phyloP scores from a whole-genome alignment of 92 coral and sea anemone genomes.

The Siderastrea radians region DNA sequence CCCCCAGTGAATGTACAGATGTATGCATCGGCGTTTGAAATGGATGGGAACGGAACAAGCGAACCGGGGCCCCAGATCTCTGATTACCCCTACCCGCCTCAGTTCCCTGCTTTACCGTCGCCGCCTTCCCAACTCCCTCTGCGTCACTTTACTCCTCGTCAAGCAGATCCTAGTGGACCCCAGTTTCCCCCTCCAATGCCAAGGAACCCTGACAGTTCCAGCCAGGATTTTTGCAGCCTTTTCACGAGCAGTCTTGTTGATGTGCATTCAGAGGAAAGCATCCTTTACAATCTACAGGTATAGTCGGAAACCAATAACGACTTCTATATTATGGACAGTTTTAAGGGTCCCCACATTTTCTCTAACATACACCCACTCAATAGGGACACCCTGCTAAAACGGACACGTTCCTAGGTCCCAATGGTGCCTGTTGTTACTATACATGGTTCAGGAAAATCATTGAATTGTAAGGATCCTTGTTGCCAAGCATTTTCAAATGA shows the following conservation, averaged over 20 bases:
- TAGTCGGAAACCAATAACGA: too few relatives aligned
- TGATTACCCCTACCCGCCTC: slow-evolving; percentile 24
- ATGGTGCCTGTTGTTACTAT: too few relatives aligned
- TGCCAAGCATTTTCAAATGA: too few relatives aligned
- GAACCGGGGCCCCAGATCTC: background rate
- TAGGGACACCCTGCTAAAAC: too few relatives aligned
- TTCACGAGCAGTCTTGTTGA: slow-evolving; percentile 19
- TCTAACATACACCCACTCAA: too few relatives aligned
- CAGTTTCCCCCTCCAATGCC: slow-evolving; percentile 13
- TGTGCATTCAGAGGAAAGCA: slow-evolving; percentile 10
- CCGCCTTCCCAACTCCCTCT: slow-evolving; percentile 19
- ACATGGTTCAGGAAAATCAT: too few relatives aligned
- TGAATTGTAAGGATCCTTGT: too few relatives aligned
- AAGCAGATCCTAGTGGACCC: background rate
- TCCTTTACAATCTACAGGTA: slow-evolving; percentile 41
- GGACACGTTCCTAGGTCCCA: too few relatives aligned
- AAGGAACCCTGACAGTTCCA: background rate
- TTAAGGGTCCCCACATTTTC: too few relatives aligned
- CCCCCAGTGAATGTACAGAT: background rate
- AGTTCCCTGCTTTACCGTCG: slow-evolving; percentile 12
- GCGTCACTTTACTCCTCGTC: slow-evolving; percentile 20
- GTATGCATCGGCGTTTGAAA: slow-evolving; percentile 8
- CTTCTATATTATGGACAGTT: too few relatives aligned
- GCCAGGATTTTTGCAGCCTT: slow-evolving; percentile 40
- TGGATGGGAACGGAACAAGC: slow-evolving; percentile 13